Evolutionary conservation across 2,888 invertebrate genomes (phyloP), one percentile per base, ranked within the genome.

Genomic region (Drosophila kambysellisi): DNA sequence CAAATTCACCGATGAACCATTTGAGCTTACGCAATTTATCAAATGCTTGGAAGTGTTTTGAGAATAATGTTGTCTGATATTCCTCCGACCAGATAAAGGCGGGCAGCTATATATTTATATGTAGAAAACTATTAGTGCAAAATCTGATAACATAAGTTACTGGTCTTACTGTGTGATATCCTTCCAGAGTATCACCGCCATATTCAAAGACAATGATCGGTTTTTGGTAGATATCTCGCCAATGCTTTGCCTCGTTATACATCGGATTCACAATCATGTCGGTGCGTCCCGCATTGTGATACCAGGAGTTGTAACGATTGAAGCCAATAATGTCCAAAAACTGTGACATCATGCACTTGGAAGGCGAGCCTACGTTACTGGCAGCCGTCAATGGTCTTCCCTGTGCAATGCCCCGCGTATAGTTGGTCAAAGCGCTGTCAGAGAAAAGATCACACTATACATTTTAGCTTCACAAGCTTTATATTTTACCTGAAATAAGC

Each of bases 231-330:
- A 95, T 95, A 12, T 94, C 93, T 89, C 96, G 95, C 98, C 99
- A 99, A 6, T 94, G 94, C 12, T 94, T 94, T 0, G 98, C 96
- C 92, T 98, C 98, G 30, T 95, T 94, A 17, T 95, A 94, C 32
- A 98, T 95, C 75, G 95, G 95, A 12, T 93, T 91, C 0, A 94
- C 94, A 70, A 99, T 97, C 92, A 96, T 95, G 89, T 96, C 96
- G 30, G 97, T 92, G 79, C 96, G 95, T 0, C 99, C 99, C 0
- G 96, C 94, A 92, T 98, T 96, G 1, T 94, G 92, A 94, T 99
- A 99, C 99, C 99, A 99, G 0, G 96, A 97, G 92, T 97, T 98
- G 94, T 99, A 99, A 17, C 98, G 96, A 94, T 99, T 99, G 91
- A 99, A 97, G 91, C 98, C 97, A 74, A 99, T 96, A 35, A 99